Base-by-base conservation (phyloP, 2,113 vertebrate genomes). In the Labrus mixtus region DNA sequence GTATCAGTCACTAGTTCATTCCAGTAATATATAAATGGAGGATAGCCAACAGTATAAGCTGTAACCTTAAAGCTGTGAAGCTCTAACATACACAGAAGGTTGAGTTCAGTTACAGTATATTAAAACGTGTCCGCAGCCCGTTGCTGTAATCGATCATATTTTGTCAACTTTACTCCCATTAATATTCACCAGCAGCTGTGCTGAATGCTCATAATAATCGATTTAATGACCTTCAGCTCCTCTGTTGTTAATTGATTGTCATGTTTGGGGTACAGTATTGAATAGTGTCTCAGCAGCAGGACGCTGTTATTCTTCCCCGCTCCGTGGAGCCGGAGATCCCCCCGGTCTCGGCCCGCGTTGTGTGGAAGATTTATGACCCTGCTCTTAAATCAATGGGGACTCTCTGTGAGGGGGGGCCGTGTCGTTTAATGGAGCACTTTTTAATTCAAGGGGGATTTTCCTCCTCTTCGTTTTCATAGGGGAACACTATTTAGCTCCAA, bases 311-410 rank as follows among this genome's bases (percentile, higher is more conserved):
- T 84, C 90, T 87, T 84, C 78, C 62, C 68, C 46, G 57, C 83
- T 86, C 81, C 76, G 85, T 79, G 60, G 74, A 82, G 78, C 68
- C 33, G 45, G 74, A 85, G 87, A 86, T 79, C 70, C 77, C 77
- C 81, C 76, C 73, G 82, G 84, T 84, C 81, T 84, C 73, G 69
- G 80, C 83, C 73, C 78, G 29, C 43, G 70, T 79, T 78, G 81
- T 85, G 87, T 72, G 62, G 79, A 87, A 87, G 89, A 93, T 92
- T 93, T 91, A 92, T 86, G 87, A 91, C 85, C 84, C 83, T 68
- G 82, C 72, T 89, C 86, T 83, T 83, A 81, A 91, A 92, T 90
- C 90, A 88, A 91, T 89, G 82, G 66, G 69, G 76, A 81, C 78
- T 83, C 80, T 86, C 82, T 67, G 81, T 43, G 79, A 90, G 81